Conservation (phyloP, 2,797 vertebrate species). For the Myioborus melanocephalus region DNA sequence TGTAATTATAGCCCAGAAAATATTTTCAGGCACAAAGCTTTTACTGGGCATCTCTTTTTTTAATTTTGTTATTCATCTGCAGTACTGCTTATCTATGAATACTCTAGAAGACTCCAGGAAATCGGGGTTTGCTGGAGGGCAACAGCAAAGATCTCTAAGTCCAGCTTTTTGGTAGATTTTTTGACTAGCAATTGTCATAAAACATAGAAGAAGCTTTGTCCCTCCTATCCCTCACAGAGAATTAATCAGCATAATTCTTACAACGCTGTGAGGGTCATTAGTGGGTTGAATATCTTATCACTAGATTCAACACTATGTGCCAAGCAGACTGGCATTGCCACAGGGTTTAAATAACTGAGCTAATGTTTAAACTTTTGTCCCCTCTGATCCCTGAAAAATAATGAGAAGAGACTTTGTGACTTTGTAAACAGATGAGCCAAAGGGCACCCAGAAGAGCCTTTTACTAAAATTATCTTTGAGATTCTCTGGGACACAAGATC, state of each 20-base stretch:
- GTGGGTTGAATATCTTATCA: not conserved
- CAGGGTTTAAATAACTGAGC: conserved; percentile 47
- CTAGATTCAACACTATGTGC: not conserved
- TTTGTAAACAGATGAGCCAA: conserved; percentile 30
- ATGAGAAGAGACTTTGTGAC: conserved; percentile 59
- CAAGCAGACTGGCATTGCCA: conserved; percentile 17
- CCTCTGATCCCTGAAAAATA: conserved; percentile 46
- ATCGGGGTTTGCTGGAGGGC: not conserved
- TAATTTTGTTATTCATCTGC: not conserved
- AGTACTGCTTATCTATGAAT: not conserved
- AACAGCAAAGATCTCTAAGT: not conserved
- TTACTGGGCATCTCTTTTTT: not conserved
- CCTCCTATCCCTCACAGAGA: not conserved
- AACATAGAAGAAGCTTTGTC: not conserved
- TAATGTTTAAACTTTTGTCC: conserved; percentile 69
- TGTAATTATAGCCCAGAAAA: not conserved
- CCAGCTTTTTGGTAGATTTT: not conserved
- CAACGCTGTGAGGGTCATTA: not conserved
- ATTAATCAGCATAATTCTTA: conserved; percentile 17
- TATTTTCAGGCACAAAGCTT: not conserved
- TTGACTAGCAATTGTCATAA: not conserved
- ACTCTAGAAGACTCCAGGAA: not conserved
- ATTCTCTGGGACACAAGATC: not conserved
- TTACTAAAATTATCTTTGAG: not conserved
- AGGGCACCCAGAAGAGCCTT: not conserved